Percentiles rank a stretch among this genome's conserved stretches.
phyloP scores from a whole-genome alignment of 2,888 invertebrate species.

The Pyrgus malvae region DNA sequence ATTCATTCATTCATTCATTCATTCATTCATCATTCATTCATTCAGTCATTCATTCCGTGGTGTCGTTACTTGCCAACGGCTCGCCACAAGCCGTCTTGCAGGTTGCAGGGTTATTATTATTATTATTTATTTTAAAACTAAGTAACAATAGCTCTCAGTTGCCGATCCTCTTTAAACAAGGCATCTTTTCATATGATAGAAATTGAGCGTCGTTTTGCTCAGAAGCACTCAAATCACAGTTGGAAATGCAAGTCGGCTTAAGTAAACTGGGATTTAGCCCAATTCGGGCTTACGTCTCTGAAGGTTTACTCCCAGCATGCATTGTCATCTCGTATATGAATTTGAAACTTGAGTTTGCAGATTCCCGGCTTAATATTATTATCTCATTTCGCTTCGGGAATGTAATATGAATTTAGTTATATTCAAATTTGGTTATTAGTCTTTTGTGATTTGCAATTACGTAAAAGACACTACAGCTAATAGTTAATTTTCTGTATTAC shows the following conservation, averaged over 20 bases:
- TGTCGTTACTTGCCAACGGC: no score
- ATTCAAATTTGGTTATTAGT: not conserved
- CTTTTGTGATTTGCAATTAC: not conserved
- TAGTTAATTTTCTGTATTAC: no score
- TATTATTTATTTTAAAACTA: no score
- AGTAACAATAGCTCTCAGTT: no score
- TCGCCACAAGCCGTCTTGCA: no score
- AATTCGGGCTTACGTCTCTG: conserved; percentile 61
- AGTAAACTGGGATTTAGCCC: conserved; percentile 64
- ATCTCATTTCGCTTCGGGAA: not conserved
- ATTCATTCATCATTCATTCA: no score
- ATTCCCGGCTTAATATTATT: conserved; percentile 5
- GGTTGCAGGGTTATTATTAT: no score
- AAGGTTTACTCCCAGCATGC: conserved; percentile 46
- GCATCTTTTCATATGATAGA: not conserved
- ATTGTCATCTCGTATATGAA: conserved; percentile 29
- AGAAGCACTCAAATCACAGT: conserved; percentile 45
- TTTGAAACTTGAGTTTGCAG: conserved; percentile 14
- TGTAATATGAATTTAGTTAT: not conserved
- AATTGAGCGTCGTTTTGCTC: conserved; percentile 33
- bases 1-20: no score
- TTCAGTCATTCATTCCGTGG: no score
- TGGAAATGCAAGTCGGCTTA: conserved; percentile 48
- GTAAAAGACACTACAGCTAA: not conserved
- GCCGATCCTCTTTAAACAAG: no score